Conservation (phyloP, 2,888 invertebrate species). For the Silvanus unidentatus region DNA sequence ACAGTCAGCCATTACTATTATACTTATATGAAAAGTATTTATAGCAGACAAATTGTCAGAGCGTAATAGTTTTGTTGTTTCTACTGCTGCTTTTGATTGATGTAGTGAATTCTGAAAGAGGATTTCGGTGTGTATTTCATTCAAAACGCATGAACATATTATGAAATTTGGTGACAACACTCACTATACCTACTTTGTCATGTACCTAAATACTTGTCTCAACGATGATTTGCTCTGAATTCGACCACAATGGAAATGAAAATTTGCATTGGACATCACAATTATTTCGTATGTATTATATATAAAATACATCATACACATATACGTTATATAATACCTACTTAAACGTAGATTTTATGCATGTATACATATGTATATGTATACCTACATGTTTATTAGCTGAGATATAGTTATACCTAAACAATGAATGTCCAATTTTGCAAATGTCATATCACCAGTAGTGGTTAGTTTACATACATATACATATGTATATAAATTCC, state of each 20-base stretch:
- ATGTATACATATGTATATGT: too few species aligned
- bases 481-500: background rate
- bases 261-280: background rate
- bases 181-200: background rate
- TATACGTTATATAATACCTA: too few species aligned
- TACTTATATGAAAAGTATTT: too few species aligned
- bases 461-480: too few species aligned
- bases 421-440: too few species aligned
- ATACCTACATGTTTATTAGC: too few species aligned
- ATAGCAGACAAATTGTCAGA: background rate
- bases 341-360: too few species aligned
- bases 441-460: too few species aligned
- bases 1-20: too few species aligned
- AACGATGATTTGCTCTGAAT: slow-evolving; percentile 2
- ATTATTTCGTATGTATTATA: background rate
- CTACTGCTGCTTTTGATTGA: slow-evolving; percentile 4
- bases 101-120: slow-evolving; percentile 2
- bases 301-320: background rate
- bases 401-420: too few species aligned
- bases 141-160: slow-evolving; percentile 2
- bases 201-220: slow-evolving; percentile 6
- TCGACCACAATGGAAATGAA: background rate
- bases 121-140: background rate
- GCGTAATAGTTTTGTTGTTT: slow-evolving; percentile 4
- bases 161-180: slow-evolving; percentile 3